Conservation (phyloP, 2,113 vertebrate species). For the Tautogolabrus adspersus region DNA sequence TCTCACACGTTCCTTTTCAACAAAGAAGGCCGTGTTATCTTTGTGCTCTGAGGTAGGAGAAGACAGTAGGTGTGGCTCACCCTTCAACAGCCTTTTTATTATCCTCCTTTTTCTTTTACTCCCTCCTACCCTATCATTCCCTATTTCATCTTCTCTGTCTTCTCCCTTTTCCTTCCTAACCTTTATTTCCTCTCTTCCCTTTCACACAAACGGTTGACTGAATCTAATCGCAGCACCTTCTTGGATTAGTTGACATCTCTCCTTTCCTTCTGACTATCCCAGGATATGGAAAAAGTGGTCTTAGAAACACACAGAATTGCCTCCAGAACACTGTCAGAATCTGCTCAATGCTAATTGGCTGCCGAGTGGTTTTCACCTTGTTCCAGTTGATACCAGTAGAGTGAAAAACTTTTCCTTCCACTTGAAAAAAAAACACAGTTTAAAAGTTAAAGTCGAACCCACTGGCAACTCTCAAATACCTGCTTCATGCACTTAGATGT, state of each 20-base stretch:
- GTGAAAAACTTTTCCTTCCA: constrained; percentile 1
- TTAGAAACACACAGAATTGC: constrained; percentile 20
- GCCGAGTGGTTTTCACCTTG: constrained; percentile 15
- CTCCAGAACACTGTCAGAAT: constrained; percentile 36
- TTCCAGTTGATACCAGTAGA: constrained; percentile 11
- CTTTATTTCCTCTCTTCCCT: neutral
- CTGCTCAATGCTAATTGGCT: constrained; percentile 44
- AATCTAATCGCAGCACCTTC: constrained; percentile 5
- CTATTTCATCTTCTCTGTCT: neutral
- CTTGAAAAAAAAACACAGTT: neutral
- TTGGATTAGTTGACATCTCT: constrained; percentile 10
- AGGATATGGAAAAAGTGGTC: constrained; percentile 1
- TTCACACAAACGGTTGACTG: constrained; percentile 7
- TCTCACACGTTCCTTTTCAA: neutral
- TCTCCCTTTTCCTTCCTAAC: neutral
- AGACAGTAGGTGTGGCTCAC: constrained; percentile 25
- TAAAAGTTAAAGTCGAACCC: neutral
- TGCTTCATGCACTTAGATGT: neutral
- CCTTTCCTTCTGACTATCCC: neutral
- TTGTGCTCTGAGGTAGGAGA: constrained; percentile 17
- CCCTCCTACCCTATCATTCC: neutral
- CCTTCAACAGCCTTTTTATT: neutral
- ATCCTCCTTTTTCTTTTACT: constrained; percentile 2
- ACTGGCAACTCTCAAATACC: neutral
- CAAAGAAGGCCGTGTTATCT: constrained; percentile 14